Base-by-base conservation (phyloP, 2,113 vertebrate species). In the Neoarius graeffei region DNA sequence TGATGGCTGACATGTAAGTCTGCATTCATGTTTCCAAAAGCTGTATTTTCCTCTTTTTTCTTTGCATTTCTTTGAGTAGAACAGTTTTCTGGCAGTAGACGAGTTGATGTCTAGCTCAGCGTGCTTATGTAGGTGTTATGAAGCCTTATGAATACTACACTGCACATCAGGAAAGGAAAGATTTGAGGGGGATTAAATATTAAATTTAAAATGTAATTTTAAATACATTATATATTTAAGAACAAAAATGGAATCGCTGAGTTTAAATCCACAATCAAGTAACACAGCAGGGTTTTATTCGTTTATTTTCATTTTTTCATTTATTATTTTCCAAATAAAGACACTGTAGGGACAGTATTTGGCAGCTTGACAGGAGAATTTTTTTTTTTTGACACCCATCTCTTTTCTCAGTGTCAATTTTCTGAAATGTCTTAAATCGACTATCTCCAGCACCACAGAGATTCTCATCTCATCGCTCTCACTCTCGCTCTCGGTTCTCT, bases 401-500 rank as follows among this genome's bases (percentile, higher is more conserved):
- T 25, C 64, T 71, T 82, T 27, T 81, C 27, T 57, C 30, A n/a
- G 64, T 81, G 85, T 86, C 62, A 81, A 66, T 81, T 86, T 69
- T 87, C 50, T 48, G 52, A 11, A 30, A 25, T 52, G 30, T 73
- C 64, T 71, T 71, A 69, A 89, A 81, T 85, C 80, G 35, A 73
- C 69, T 27, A 83, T 62, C 80, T 67, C 50, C 84, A 59, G 71
- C 87, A 73, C 42, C 90, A 74, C 80, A 81, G 73, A 42, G 35
- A 62, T 35, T 83, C 52, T 83, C 85, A 71, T 84, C 59, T 89
- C 35, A 35, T 14, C 81, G 48, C 83, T 48, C 64, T 3, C 13
- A 42, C 56, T 42, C 42, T 62, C 59, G 14, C 80, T 64, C 50
- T 62, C 59, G 14, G n/a, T 42, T 87, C 74, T 42, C 71, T 42